phyloP scores from a whole-genome alignment of 53 echinoderm and acorn worm species.

The Holothuria leucospilota region DNA sequence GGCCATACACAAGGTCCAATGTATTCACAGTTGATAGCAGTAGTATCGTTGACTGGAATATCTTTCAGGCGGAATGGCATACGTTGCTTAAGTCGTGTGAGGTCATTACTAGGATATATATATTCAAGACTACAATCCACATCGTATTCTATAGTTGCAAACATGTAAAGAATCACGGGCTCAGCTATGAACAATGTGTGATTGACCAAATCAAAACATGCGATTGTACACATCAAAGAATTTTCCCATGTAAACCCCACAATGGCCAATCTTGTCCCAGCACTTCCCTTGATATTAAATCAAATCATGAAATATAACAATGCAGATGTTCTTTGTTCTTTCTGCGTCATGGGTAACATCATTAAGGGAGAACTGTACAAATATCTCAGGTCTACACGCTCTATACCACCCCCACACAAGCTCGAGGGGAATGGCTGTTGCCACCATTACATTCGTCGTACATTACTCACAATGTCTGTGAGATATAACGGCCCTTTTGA shows the following conservation, averaged over 20 bases:
- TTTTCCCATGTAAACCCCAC: neutral
- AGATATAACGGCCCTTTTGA: neutral
- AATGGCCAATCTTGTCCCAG: conserved; percentile 17
- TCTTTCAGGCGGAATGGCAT: conserved; percentile 38
- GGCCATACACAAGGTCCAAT: conserved; percentile 33
- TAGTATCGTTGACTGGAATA: neutral
- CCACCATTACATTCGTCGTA: neutral
- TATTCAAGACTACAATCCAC: conserved; percentile 5
- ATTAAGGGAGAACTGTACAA: neutral
- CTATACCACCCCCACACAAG: neutral
- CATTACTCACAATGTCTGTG: neutral
- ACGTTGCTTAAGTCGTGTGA: conserved; percentile 36
- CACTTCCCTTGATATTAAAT: conserved; percentile 8
- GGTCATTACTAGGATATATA: conserved; percentile 16
- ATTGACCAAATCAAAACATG: neutral
- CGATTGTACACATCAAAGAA: neutral
- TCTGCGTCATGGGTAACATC: neutral
- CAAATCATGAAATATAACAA: neutral
- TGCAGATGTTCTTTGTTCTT: conserved; percentile 30
- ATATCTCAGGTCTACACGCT: neutral
- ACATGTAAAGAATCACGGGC: neutral
- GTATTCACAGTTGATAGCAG: neutral
- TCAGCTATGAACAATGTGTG: neutral
- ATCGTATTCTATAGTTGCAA: conserved; percentile 26
- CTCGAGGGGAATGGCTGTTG: conserved; percentile 20